Percentiles rank a stretch among this genome's conserved stretches.
Conservation (phyloP, 2,888 invertebrate genomes). For the Conomelus anceps region DNA sequence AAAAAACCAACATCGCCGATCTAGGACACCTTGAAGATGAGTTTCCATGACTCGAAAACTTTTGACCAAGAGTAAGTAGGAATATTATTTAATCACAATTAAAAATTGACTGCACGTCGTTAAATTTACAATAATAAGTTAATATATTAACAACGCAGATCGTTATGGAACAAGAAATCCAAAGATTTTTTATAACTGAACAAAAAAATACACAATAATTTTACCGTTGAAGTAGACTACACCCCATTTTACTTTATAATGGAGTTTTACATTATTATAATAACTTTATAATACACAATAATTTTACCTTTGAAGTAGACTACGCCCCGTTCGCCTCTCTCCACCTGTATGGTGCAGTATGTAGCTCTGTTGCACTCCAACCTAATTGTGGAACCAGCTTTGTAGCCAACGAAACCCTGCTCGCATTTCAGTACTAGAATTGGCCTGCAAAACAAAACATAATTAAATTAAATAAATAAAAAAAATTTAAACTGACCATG, state of each 20-base stretch:
- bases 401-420: conserved; percentile 92
- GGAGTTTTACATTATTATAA: background rate
- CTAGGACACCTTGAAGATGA: no score
- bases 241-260: background rate
- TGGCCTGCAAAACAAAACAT: conserved; percentile 52
- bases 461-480: background rate
- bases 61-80: no score
- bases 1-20: no score
- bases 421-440: conserved; percentile 90
- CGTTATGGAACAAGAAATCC: no score
- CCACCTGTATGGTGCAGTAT: conserved; percentile 88
- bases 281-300: conserved; percentile 21
- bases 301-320: conserved; percentile 81
- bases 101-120: no score
- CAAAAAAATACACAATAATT: no score
- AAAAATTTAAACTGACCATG: background rate
- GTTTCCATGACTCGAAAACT: no score
- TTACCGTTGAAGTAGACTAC: background rate
- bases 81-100: no score
- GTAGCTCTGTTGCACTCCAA: conserved; percentile 93
- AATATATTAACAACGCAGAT: no score
- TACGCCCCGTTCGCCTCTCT: conserved; percentile 80
- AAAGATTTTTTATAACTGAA: no score
- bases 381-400: conserved; percentile 62
- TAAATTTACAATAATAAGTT: no score